Evolutionary conservation across 2,888 invertebrate genomes (phyloP).

Genomic region (Hermaeophaga mercurialis): DNA sequence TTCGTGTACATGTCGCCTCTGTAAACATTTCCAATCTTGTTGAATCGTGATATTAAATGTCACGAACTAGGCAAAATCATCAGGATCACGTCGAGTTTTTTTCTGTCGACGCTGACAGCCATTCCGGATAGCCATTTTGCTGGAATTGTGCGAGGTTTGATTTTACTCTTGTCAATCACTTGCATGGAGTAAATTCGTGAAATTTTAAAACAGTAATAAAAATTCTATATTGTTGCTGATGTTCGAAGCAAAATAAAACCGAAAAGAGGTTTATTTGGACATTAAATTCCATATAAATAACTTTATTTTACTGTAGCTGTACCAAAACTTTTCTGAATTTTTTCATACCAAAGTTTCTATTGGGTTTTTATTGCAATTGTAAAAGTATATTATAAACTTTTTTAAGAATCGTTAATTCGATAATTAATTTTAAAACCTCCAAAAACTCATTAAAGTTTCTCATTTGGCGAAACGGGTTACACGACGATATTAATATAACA

Average conservation of each 20-base stretch:
- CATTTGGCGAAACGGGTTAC: slow-evolving; percentile 1
- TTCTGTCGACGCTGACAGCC: not conserved
- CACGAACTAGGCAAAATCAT: slow-evolving; percentile 7
- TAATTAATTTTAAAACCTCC: not conserved
- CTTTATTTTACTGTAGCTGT: too few relatives aligned
- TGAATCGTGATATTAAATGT: slow-evolving; percentile 16
- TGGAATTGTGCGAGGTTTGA: not conserved
- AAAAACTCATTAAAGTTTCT: slow-evolving; percentile 12
- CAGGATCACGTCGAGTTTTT: not conserved
- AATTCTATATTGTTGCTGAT: too few relatives aligned
- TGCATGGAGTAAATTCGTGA: not conserved
- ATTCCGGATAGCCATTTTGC: not conserved
- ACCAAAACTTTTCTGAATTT: too few relatives aligned
- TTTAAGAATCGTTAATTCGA: too few relatives aligned
- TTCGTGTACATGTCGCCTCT: slow-evolving; percentile 4
- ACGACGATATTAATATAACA: slow-evolving; percentile 10
- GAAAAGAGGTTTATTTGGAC: too few relatives aligned
- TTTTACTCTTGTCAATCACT: not conserved
- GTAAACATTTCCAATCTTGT: slow-evolving; percentile 8
- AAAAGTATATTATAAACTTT: too few relatives aligned
- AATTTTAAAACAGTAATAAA: too few relatives aligned
- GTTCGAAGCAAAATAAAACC: too few relatives aligned
- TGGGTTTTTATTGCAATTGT: too few relatives aligned
- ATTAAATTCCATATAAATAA: too few relatives aligned
- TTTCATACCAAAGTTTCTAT: too few relatives aligned